Evolutionary conservation across 2,888 invertebrate species (phyloP), one percentile per base, ranked within the genome.

Genomic region (Calameuta idolon): DNA sequence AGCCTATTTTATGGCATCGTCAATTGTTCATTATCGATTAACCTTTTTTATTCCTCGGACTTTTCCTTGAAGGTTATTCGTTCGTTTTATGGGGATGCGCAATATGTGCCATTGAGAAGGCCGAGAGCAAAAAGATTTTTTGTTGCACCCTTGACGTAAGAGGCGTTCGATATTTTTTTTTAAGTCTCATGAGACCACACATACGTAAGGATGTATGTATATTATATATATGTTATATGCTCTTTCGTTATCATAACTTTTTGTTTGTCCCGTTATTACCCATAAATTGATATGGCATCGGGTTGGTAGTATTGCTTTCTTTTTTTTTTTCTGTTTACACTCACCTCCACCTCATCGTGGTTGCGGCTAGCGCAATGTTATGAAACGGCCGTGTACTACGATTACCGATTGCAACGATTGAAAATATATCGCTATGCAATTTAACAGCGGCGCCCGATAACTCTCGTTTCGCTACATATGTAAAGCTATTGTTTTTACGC

Each of bases 401-500:
- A 55, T 55, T 55, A 55, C 15, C 23, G 55, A 55, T 23, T 55
- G 55, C 23, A 55, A 55, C 55, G 55, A 55, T 55, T 55, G 55
- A 9, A 55, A 23, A 55, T 55, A 23, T 55, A 55, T 55, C 55
- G 55, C 0, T 23, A 55, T 55, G 23, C 55, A 55, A 55, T 55
- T 23, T 55, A 55, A 55, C 55, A 55, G 23, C 23, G 23, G 55
- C 23, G 55, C 23, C 55, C 55, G 55, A 55, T 55, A 55, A 55
- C 55, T 55, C 55, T 23, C 55, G 55, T 23, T 55, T 55, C 15
- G 55, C 55, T 23, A 55, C 55, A 55, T 55, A 55, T 55, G 55
- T 55, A 55, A 55, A 77, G 77, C 79, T 76, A 80, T 81, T 84
- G 87, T 88, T 88, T 88, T 86, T 87, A 84, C 83, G 82, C 81